These are phyloP conservation scores for Sinodicranocentrus sp. DNA, from an alignment of 2,888 invertebrate species.

Conservation along the genomic window DNA sequence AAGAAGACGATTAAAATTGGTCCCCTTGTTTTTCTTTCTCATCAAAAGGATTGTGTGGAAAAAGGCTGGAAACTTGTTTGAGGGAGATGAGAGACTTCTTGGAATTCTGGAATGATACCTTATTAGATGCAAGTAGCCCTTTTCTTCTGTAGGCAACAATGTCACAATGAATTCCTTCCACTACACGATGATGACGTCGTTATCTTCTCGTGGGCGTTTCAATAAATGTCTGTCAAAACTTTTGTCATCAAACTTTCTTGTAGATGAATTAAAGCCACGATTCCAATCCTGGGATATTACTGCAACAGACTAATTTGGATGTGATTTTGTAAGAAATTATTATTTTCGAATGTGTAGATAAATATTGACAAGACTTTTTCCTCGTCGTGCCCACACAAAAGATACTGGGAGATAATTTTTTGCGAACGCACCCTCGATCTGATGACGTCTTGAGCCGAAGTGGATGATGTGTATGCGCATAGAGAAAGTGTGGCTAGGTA, in stretches of 20 bases:
- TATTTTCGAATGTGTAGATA: too few relatives aligned
- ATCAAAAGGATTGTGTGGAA: slow-evolving; percentile 1
- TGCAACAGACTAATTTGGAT: background rate
- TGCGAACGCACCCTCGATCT: slow-evolving; percentile 46
- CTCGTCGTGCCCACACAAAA: too few relatives aligned
- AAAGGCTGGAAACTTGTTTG: background rate
- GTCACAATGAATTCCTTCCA: background rate
- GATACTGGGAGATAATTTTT: background rate
- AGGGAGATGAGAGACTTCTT: background rate
- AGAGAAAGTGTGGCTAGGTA: slow-evolving; percentile 25
- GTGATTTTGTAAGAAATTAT: too few relatives aligned
- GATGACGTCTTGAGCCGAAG: slow-evolving; percentile 68
- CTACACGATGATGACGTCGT: slow-evolving; percentile 51
- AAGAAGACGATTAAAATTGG: background rate
- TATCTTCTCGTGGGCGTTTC: slow-evolving; percentile 58
- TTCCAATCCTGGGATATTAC: background rate
- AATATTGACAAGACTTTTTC: too few relatives aligned
- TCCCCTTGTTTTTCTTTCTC: slow-evolving; percentile 21
- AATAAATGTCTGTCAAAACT: background rate
- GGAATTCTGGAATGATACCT: background rate
- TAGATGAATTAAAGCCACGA: background rate
- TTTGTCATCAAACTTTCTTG: background rate
- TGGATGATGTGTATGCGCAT: slow-evolving; percentile 65
- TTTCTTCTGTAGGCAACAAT: background rate
- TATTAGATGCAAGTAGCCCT: background rate